Percentiles rank a stretch among this genome's conserved stretches.
These are phyloP conservation scores for Psylliodes chrysocephalus DNA, from an alignment of 2,888 invertebrate genomes.

Conservation along the genomic window DNA sequence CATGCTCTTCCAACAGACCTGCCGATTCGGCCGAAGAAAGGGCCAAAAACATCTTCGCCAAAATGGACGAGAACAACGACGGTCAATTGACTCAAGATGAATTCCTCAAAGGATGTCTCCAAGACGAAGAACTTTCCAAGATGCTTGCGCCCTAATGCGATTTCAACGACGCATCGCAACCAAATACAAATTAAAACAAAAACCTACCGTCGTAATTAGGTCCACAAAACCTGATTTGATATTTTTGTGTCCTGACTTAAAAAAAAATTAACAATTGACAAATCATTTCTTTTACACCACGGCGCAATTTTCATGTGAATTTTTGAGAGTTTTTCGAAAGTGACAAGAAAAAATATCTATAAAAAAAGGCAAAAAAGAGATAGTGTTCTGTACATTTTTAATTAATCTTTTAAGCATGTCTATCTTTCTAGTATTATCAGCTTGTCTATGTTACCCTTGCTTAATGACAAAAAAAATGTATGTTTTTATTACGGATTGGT, in stretches of 20 bases:
- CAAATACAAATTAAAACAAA: slow-evolving; percentile 8
- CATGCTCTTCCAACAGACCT: slow-evolving; percentile 93
- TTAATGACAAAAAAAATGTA: slow-evolving; percentile 22
- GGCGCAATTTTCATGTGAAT: slow-evolving; percentile 35
- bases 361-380: slow-evolving; percentile 33
- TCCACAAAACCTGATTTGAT: slow-evolving; percentile 26
- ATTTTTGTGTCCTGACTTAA: slow-evolving; percentile 25
- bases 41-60: slow-evolving; percentile 98
- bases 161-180: slow-evolving; percentile 1
- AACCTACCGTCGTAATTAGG: slow-evolving; percentile 25
- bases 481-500: slow-evolving; percentile 40
- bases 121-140: slow-evolving; percentile 94
- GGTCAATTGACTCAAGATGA: slow-evolving; percentile 98
- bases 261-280: not conserved
- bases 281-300: slow-evolving; percentile 23
- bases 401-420: slow-evolving; percentile 23
- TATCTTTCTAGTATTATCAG: slow-evolving; percentile 33
- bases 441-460: slow-evolving; percentile 32
- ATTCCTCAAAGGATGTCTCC: slow-evolving; percentile 96
- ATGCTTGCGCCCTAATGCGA: slow-evolving; percentile 89
- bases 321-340: slow-evolving; percentile 24
- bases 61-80: slow-evolving; percentile 99
- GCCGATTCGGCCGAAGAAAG: slow-evolving; percentile 97
- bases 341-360: slow-evolving; percentile 11
- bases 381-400: slow-evolving; percentile 32